Conservation (phyloP, 2,888 invertebrate genomes). For the Drosophila pseudotakahashii region DNA sequence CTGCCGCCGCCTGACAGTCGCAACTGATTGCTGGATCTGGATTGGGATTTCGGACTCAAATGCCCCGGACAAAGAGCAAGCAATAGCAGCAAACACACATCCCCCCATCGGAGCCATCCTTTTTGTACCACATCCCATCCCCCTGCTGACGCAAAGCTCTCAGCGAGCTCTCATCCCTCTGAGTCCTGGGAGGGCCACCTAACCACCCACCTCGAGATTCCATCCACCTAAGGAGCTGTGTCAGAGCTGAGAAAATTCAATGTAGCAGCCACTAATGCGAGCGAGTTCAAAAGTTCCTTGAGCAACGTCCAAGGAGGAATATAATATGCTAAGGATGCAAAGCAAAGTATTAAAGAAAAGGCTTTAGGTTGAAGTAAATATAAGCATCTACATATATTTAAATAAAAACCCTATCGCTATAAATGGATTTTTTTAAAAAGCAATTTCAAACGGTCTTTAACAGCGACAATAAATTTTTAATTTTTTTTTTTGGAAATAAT, state of each 20-base stretch:
- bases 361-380: background rate
- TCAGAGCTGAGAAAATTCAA: conserved; percentile 64
- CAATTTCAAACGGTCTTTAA: no score
- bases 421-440: no score
- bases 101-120: conserved; percentile 8
- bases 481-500: no score
- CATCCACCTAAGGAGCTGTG: conserved; percentile 31
- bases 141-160: conserved; percentile 35
- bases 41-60: conserved; percentile 80
- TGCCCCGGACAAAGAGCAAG: conserved; percentile 64
- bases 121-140: conserved; percentile 13
- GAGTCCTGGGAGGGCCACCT: background rate
- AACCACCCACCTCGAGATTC: background rate
- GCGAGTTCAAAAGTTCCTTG: conserved; percentile 12
- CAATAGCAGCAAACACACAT: conserved; percentile 18
- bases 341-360: background rate
- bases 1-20: conserved; percentile 82
- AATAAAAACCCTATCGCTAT: no score
- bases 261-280: conserved; percentile 55
- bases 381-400: no score
- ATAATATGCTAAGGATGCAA: background rate
- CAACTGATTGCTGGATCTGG: conserved; percentile 83
- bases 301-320: background rate
- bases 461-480: no score
- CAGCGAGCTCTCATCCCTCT: conserved; percentile 16